Base-by-base conservation (phyloP, 2,113 vertebrate genomes). In the Condylura cristata region DNA sequence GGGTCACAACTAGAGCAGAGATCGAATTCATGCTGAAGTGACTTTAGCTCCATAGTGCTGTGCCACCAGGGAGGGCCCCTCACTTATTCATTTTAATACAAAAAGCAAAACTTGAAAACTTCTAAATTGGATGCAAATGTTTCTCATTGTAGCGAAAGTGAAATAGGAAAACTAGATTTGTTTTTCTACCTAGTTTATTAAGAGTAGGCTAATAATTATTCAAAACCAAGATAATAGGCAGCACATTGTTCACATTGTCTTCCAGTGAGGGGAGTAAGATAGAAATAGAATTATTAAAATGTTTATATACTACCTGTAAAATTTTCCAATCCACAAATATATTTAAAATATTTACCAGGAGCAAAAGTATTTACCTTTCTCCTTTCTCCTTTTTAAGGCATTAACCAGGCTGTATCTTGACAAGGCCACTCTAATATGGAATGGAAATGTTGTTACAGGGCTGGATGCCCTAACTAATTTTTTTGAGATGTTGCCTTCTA, bases 351-450 rank as follows among this genome's bases (percentile, higher is more conserved):
- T 14, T 86, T 89, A 63, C 32, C 24, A 86, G 88, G 83, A 65
- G 68, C 39, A 89, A 93, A 70, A 39, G 22, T 39, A 34, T 63
- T 78, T 68, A 6, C 24, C 2, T 32, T 89, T 84, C 28, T 65
- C 51, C 22, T 17, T 37, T 86, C 61, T 78, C 94, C 13, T 83
- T 85, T 89, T 70, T 95, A 56, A 97, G 97, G 82, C 80, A 78
- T 87, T 99, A 97, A 99, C 98, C 46, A 98, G 99, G 41, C 98
- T 99, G 8, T 99, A 99, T 97, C 93, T 99, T 97, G 99, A 99
- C 96, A 99, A 99, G 96, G 99, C 99, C 0, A 99, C 99, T 0
- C 96, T 99, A 81, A 98, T 99, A 76, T 99, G 99, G 99, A 99
- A 99, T 17, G 99, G 99, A 51, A 99, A 99, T 44, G 98, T 98